Conservation (phyloP, 2,888 invertebrate species). For the Campopleginae sp. region DNA sequence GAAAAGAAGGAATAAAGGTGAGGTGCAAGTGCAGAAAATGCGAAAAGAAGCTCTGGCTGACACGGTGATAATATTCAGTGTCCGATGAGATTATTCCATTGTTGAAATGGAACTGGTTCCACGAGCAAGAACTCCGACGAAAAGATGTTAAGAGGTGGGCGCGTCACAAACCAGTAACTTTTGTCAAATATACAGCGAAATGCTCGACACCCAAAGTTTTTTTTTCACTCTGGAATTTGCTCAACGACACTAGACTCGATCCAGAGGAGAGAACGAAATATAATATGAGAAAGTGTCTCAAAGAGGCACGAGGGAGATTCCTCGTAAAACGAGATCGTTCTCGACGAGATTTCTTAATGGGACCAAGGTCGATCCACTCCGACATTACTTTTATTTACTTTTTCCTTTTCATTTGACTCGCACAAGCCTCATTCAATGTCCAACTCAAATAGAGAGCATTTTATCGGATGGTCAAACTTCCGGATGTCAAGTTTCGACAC, state of each 20-base stretch:
- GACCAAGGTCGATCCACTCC: slow-evolving; percentile 62
- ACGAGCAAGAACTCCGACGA: slow-evolving; percentile 26
- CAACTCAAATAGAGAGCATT: slow-evolving; percentile 9
- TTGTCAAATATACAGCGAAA: slow-evolving; percentile 35
- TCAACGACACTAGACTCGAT: slow-evolving; percentile 12
- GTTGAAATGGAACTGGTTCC: slow-evolving; percentile 63
- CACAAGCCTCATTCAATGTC: slow-evolving; percentile 5
- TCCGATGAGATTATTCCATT: slow-evolving; percentile 51
- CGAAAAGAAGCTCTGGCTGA: slow-evolving; percentile 36
- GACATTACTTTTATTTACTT: slow-evolving; percentile 29
- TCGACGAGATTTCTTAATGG: slow-evolving; percentile 47
- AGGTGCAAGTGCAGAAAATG: slow-evolving; percentile 8
- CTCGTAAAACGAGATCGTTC: slow-evolving; percentile 49
- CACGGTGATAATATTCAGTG: slow-evolving; percentile 55
- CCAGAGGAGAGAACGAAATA: slow-evolving; percentile 27
- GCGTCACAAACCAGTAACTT: slow-evolving; percentile 39
- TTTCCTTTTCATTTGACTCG: slow-evolving; percentile 12
- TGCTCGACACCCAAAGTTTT: slow-evolving; percentile 40
- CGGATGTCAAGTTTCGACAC: background rate
- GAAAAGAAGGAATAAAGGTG: background rate
- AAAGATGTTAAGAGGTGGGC: slow-evolving; percentile 56
- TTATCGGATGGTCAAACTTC: background rate
- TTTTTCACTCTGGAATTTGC: slow-evolving; percentile 23
- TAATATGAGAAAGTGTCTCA: slow-evolving; percentile 58
- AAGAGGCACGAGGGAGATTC: slow-evolving; percentile 38